A percentile compares a stretch with the other conserved stretches of the same genome.
Conservation (phyloP, 2,113 vertebrate species). For the Spermophilus dauricus region DNA sequence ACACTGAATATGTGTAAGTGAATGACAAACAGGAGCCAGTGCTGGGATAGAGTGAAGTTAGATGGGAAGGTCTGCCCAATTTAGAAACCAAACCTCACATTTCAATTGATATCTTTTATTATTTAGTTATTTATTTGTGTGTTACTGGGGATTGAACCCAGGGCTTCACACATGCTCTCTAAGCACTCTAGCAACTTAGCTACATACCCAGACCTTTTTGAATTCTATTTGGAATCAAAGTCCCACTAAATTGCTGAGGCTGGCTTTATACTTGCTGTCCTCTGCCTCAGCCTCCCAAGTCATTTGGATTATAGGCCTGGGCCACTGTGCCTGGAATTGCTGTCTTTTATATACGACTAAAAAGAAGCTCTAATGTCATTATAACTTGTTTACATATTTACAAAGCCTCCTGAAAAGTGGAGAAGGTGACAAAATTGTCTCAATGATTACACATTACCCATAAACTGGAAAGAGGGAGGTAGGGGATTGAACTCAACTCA, state of each 20-base stretch:
- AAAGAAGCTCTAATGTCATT: not conserved
- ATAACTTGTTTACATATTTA: not conserved
- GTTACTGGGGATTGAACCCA: not conserved
- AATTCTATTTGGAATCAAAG: not conserved
- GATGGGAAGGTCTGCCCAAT: not conserved
- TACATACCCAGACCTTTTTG: not conserved
- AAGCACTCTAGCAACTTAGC: not conserved
- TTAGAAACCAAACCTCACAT: not conserved
- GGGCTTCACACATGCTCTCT: no score
- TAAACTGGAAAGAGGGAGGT: not conserved
- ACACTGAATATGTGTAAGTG: no score
- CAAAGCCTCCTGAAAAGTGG: not conserved
- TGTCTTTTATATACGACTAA: not conserved
- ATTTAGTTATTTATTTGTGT: not conserved
- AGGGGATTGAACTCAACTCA: no score
- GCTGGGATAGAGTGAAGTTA: not conserved
- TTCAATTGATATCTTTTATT: not conserved
- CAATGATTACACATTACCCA: no score
- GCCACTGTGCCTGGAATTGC: no score
- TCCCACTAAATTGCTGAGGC: not conserved
- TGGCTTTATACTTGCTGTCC: not conserved
- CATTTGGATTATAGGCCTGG: not conserved
- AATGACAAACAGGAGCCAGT: accelerated
- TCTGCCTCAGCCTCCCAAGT: not conserved
- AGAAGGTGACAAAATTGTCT: not conserved